Evolutionary conservation across 2,797 vertebrate species (phyloP), one percentile per base, ranked within the genome.

Genomic region (Dermochelys coriacea): DNA sequence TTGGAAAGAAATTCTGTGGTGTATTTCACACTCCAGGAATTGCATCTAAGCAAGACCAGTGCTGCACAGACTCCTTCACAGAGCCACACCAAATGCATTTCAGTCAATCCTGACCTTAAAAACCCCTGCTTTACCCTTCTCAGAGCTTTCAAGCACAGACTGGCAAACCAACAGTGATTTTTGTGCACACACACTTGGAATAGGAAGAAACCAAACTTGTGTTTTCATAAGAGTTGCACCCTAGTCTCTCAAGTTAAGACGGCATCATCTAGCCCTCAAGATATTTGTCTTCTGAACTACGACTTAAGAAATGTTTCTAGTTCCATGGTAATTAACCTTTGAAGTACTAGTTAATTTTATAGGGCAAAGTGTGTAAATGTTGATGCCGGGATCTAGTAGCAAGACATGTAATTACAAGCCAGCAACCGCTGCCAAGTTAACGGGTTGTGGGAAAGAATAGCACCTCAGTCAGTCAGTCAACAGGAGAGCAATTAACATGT

Each of bases 291-390:
- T 77, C 45, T 49, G 45, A 77, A 49, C 45, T 16, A 47, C 27
- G 15, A 49, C 16, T 19, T 59, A 19, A 68, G 71, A 52, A 12
- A 3, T 2, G 0, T 74, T 90, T 90, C 74, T 61, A 84, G 49
- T 41, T 54, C 57, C 47, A 14, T 1, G 15, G 37, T 54, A 75
- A 83, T 89, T 59, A 89, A 47, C 11, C 84, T 78, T 57, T 83
- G 51, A 89, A 86, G 78, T 52, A 15, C 80, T 23, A 41, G 8
- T 52, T 84, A 37, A 37, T 90, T 80, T 80, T 6, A 3, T 9
- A 74, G 80, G 0, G 0, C 27, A 59, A 75, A 47, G 25, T 4
- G 8, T 3, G 0, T 71, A 74, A 37, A 59, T 23, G 52, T 19
- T 80, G 59, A 52, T 47, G 47, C 59, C 51, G 51, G 16, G 78